These are phyloP conservation scores for Crotalus tigris DNA, from an alignment of 2,113 vertebrate species.

Conservation along the genomic window DNA sequence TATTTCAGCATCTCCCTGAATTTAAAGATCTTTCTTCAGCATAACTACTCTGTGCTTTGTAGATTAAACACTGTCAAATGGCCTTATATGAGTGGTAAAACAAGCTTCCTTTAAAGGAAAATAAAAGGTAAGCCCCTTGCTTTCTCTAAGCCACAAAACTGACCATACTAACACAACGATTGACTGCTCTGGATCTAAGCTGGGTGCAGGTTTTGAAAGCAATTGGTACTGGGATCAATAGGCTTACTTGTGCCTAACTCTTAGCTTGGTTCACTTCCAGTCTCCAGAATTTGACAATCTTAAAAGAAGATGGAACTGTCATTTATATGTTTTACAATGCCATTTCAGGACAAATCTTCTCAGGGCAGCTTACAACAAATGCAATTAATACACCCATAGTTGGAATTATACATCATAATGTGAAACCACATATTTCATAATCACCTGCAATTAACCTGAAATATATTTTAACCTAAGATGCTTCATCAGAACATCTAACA, in stretches of 20 bases:
- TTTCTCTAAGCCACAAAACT: not conserved
- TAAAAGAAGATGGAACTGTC: not conserved
- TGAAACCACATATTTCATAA: not conserved
- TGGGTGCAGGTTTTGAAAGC: not conserved
- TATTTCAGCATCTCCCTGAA: not conserved
- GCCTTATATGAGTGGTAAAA: not conserved
- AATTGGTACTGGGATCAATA: not conserved
- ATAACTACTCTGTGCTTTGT: not conserved
- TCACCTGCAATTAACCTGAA: not conserved
- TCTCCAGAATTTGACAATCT: not conserved
- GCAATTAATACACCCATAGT: not conserved
- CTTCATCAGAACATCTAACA: not conserved
- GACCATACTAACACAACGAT: not conserved
- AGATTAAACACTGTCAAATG: not conserved
- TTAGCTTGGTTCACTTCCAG: not conserved
- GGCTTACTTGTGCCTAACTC: not conserved
- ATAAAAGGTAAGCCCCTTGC: not conserved
- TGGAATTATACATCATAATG: not conserved
- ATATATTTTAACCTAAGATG: not conserved
- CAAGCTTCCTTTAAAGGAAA: not conserved
- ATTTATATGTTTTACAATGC: not conserved
- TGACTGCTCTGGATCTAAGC: not conserved
- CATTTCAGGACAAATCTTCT: not conserved
- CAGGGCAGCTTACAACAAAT: not conserved
- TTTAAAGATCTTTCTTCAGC: not conserved